Base-by-base conservation (phyloP, 2,888 invertebrate genomes). In the Lochmaea crataegi region DNA sequence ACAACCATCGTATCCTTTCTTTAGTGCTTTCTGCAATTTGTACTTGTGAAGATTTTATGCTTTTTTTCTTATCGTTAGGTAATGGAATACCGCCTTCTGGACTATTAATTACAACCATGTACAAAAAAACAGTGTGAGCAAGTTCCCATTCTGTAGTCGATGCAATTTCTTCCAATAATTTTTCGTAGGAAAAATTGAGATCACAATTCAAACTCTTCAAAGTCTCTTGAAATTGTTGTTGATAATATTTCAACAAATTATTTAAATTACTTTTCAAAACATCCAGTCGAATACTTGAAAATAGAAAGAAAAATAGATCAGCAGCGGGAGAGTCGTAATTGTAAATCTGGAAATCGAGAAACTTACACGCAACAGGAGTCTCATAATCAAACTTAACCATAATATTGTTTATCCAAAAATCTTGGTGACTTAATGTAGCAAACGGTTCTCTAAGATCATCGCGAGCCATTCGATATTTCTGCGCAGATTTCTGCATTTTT, bases 381-480 rank as follows among this genome's bases (percentile, higher is more conserved):
- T 73, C 76, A 18, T 78, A 70, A 16, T 72, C 76, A 57, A 86
- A 86, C 78, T 87, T 87, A 16, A 90, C 82, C 86, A 91, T 87
- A 6, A 90, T 84, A 76, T 91, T 91, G 79, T 90, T 91, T 14
- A 88, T 87, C 91, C 91, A 91, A 65, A 89, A 85, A 81, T 91
- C 91, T 3, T 85, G 84, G 74, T 91, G 91, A 2, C 86, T 84
- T 16, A 90, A 84, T 0, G 89, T 88, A 1, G 86, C 86, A 83
- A 88, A 91, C 0, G 87, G 87, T 58, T 88, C 88, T 5, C 67
- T 74, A 32, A 65, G 58, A 12, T 64, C 48, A 1, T 68, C 42
- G 11, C 18, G 66, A 0, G 22, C 7, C 9, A 16, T 45, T 7
- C 60, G 51, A 48, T 51, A 71, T 10, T 45, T 26, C 32, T n/a